Conservation (phyloP, 2,113 vertebrate species). For the Rhea americana region DNA sequence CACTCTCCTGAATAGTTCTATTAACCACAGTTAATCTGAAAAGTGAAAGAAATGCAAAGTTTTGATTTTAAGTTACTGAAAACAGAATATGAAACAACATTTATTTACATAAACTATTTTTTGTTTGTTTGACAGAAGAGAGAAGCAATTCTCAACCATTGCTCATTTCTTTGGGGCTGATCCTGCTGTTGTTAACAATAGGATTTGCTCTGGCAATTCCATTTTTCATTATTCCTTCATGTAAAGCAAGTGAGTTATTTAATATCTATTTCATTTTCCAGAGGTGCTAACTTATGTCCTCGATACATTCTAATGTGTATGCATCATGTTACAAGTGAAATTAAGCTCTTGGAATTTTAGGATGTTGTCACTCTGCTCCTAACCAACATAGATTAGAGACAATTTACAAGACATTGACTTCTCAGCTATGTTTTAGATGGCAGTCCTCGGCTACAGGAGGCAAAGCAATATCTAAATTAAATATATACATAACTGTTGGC, state of each 20-base stretch:
- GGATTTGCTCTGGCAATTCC: conserved; percentile 28
- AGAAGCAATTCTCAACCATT: not conserved
- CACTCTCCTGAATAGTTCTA: not conserved
- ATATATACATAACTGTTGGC: not conserved
- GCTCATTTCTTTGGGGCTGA: conserved; percentile 32
- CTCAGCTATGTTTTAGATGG: not conserved
- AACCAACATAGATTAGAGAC: not conserved
- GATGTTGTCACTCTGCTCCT: not conserved
- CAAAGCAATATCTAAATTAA: not conserved
- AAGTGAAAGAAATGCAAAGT: not conserved
- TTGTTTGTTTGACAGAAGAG: conserved; percentile 12
- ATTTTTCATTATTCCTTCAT: conserved; percentile 53
- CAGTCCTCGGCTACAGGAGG: not conserved
- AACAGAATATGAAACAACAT: not conserved
- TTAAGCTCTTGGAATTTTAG: not conserved
- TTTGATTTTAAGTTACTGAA: not conserved
- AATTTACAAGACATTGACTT: not conserved
- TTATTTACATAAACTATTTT: not conserved
- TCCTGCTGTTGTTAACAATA: conserved; percentile 34
- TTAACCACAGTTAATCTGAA: not conserved
- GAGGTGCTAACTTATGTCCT: not conserved
- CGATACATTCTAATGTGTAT: not conserved
- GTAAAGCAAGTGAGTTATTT: conserved; percentile 74
- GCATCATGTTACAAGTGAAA: not conserved
- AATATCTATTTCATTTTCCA: not conserved